phyloP scores from a whole-genome alignment of 2,888 invertebrate species.

The Nebria brevicollis region DNA sequence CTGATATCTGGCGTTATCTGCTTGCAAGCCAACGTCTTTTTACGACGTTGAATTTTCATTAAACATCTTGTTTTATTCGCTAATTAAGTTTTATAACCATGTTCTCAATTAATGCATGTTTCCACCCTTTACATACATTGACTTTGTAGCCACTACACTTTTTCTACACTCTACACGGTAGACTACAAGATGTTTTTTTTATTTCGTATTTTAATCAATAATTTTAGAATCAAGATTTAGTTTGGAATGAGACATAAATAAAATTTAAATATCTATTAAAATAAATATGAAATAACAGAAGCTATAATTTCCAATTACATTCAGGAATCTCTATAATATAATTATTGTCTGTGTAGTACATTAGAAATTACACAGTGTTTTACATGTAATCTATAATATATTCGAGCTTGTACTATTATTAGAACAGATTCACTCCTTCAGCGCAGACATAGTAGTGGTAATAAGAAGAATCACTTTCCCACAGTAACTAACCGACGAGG shows the following conservation, averaged over 20 bases:
- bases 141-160: neutral
- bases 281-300: neutral
- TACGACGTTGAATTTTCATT: slow-evolving; percentile 44
- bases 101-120: slow-evolving; percentile 24
- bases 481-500: neutral
- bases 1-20: slow-evolving; percentile 36
- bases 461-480: slow-evolving; percentile 18
- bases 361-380: slow-evolving; percentile 11
- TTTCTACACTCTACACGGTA: neutral
- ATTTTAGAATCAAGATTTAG: no score
- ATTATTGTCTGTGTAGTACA: slow-evolving; percentile 3
- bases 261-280: no score
- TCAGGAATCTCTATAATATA: neutral
- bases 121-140: neutral
- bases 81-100: slow-evolving; percentile 42
- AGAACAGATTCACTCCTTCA: slow-evolving; percentile 13
- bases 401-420: slow-evolving; percentile 16
- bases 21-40: slow-evolving; percentile 19
- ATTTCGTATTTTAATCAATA: no score
- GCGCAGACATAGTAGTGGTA: neutral
- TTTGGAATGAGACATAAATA: neutral
- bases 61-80: slow-evolving; percentile 44
- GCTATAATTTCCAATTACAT: neutral
- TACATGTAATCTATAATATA: slow-evolving; percentile 17
- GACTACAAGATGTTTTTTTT: neutral